These are phyloP conservation scores for Drosophila mayri DNA, from an alignment of 1,140 invertebrate genomes.

Conservation along the genomic window DNA sequence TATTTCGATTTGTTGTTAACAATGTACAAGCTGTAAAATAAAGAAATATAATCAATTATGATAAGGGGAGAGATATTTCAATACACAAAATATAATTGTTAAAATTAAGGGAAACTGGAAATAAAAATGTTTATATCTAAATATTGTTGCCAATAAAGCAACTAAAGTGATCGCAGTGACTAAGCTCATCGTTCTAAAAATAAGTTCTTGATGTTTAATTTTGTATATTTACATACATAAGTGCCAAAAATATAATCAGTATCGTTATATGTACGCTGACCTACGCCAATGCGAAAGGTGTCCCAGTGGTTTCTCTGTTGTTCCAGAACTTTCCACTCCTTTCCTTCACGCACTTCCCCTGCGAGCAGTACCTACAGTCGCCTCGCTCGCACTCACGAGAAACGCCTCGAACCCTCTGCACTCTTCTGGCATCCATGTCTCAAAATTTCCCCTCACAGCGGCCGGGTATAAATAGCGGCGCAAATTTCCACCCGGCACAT, in stretches of 20 bases:
- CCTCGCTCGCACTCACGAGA: slow-evolving; percentile 10
- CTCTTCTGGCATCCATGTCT: slow-evolving; percentile 34
- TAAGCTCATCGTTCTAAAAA: slow-evolving; percentile 1
- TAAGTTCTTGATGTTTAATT: background rate
- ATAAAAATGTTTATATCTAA: too few relatives aligned
- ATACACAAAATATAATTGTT: too few relatives aligned
- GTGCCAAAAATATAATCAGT: background rate
- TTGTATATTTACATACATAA: background rate
- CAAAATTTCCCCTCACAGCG: slow-evolving; percentile 42
- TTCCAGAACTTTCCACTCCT: slow-evolving; percentile 85
- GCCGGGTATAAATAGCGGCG: slow-evolving; percentile 55
- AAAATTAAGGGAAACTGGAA: too few relatives aligned
- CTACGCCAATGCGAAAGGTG: background rate
- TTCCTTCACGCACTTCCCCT: slow-evolving; percentile 72
- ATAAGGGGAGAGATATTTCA: too few relatives aligned
- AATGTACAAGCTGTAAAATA: too few relatives aligned
- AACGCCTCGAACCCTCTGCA: slow-evolving; percentile 13
- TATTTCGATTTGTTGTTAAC: too few relatives aligned
- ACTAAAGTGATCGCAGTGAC: too few relatives aligned
- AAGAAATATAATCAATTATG: too few relatives aligned
- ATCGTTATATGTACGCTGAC: background rate
- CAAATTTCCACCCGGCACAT: slow-evolving; percentile 36
- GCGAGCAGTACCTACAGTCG: background rate
- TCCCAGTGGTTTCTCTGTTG: background rate
- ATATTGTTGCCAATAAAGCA: too few relatives aligned